Conservation (phyloP, 1,140 invertebrate genomes). For the Nasonia giraulti region DNA sequence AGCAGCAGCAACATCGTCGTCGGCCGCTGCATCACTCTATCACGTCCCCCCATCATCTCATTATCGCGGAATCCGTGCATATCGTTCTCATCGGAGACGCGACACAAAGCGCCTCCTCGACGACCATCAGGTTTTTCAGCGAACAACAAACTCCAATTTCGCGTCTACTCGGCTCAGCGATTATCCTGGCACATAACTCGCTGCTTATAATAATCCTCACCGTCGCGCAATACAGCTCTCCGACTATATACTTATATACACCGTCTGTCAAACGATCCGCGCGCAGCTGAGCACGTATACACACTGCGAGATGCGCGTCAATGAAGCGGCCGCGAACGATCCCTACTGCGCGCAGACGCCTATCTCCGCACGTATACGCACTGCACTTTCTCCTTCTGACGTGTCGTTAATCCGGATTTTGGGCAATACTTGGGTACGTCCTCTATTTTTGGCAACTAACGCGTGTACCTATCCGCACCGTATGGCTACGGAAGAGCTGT, state of each 20-base stretch:
- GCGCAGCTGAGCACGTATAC: conserved; percentile 12
- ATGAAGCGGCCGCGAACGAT: no score
- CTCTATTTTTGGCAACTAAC: not conserved
- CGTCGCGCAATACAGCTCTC: not conserved
- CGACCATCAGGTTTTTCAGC: not conserved
- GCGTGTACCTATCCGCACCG: not conserved
- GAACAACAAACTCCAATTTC: not conserved
- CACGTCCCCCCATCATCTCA: conserved; percentile 35
- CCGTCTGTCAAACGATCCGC: not conserved
- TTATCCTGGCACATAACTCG: no score
- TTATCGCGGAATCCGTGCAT: conserved; percentile 6
- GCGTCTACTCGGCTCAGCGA: no score
- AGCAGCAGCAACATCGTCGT: not conserved
- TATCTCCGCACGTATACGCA: not conserved
- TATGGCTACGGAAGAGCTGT: not conserved
- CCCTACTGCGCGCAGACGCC: not conserved
- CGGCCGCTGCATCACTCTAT: conserved; percentile 8
- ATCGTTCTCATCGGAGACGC: conserved; percentile 20
- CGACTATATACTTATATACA: not conserved
- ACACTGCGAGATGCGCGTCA: not conserved
- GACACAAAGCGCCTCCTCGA: not conserved
- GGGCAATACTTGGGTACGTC: not conserved
- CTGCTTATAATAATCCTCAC: not conserved
- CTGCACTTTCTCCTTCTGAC: not conserved
- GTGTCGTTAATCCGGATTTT: not conserved